Evolutionary conservation across 2,888 invertebrate species (phyloP).

Genomic region (Xanthorhoe spadicearia): DNA sequence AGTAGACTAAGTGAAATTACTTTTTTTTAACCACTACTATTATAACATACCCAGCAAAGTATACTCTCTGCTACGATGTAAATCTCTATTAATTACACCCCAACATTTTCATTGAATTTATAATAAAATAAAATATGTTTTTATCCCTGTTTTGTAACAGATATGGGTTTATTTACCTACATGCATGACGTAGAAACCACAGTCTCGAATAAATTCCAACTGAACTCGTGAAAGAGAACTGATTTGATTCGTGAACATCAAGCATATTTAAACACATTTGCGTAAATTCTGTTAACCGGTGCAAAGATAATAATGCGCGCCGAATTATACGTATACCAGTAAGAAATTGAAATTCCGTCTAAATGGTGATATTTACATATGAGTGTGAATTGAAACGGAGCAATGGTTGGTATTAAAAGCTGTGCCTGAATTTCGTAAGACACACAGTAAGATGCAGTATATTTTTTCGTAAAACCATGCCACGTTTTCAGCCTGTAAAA

Average conservation of each 20-base stretch:
- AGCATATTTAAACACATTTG: not conserved
- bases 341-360: conserved; percentile 3
- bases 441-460: not conserved
- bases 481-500: too few species aligned
- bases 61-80: too few species aligned
- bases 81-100: too few species aligned
- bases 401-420: conserved; percentile 32
- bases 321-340: not conserved
- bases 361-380: conserved; percentile 15
- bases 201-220: not conserved
- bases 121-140: too few species aligned
- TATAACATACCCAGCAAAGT: too few species aligned
- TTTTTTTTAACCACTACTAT: too few species aligned
- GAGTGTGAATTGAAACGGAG: conserved; percentile 17
- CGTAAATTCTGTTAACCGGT: conserved; percentile 8
- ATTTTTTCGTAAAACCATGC: not conserved
- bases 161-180: not conserved
- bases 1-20: too few species aligned
- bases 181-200: not conserved
- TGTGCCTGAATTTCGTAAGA: not conserved
- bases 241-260: not conserved
- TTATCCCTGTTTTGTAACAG: not conserved
- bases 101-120: too few species aligned
- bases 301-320: conserved; percentile 2
- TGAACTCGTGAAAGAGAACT: not conserved